Evolutionary conservation across 2,797 vertebrate genomes (phyloP), one percentile per base, ranked within the genome.

Genomic region (Dipus sagitta): DNA sequence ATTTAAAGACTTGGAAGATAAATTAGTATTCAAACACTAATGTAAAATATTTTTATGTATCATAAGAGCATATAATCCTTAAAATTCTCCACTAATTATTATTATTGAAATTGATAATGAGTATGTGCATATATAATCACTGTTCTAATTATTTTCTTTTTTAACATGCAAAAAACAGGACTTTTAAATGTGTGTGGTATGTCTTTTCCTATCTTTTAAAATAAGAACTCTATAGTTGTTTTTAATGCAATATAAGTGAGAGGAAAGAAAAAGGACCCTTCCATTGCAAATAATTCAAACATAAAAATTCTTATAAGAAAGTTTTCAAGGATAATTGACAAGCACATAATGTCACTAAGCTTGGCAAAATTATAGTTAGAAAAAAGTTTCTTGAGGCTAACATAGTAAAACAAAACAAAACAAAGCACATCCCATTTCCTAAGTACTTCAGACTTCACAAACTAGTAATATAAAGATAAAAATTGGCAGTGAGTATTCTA

Each of bases 401-500:
- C 52, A 38, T n/a, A 58, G 54, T 14, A 58, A 58, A 38, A 38
- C 38, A 38, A 38, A 38, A 75, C 88, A 26, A 65, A 96, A 91
- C 60, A 11, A 90, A 67, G 38, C 32, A 76, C 12, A 24, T 70
- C 0, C 21, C 3, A 14, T 3, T 81, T 96, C n/a, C 7, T 67
- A 58, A 75, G 64, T 6, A 78, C 83, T 3, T 79, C 93, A 17
- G 60, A 68, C 89, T 54, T 60, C 68, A 96, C 80, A 72, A 96
- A 71, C 32, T 18, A 76, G 17, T 74, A 88, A 74, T 86, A 0
- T 0, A 65, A 21, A 52, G 84, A 77, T 74, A 78, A 75, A 92
- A 70, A 32, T 8, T 75, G 52, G 0, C 30, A 64, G 15, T 76
- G 26, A 18, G 2, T 42, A 7, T 14, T 84, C 26, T 95, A 9